Base-by-base conservation (phyloP, 1,140 invertebrate species). In the Hyles euphorbiae region DNA sequence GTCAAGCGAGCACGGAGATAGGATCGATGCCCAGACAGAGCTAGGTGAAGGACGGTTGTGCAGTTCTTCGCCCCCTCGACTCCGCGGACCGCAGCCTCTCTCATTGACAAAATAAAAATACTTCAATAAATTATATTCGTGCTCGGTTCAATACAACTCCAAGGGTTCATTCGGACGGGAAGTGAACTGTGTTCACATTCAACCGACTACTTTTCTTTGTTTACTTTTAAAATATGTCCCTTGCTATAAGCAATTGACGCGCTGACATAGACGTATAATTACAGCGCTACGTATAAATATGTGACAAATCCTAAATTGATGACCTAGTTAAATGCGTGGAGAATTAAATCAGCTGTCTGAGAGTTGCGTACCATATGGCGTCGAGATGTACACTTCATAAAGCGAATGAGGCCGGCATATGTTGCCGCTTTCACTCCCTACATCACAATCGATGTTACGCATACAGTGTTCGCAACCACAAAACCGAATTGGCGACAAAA, bases 331-430 rank as follows among this genome's bases (percentile, higher is more conserved):
- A 22, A 34, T 58, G n/a, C 34, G 34, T 34, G 32, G 9, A 47
- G 61, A 70, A 59, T 80, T 74, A 72, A 76, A 81, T 84, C 72
- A 87, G 74, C 76, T 84, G 75, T 74, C 70, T 67, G 58, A 46
- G 12, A 22, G 22, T 43, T 36, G 65, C 60, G 72, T 69, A 72
- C 76, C 86, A 88, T 88, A 87, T 87, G 86, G 86, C 81, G 74
- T 63, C 72, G 75, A 80, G 75, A 78, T 82, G 78, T 74, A 81
- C 82, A 79, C 77, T 81, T 81, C 72, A 78, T 80, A 81, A 79
- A 79, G 76, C 70, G 75, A 85, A 83, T 83, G 81, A 81, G 86
- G 83, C 70, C 83, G 78, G 71, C 83, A 82, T 85, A 86, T 87
- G 83, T 84, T 78, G 70, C 75, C 81, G 81, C 86, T 88, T 88